Percentiles rank a stretch among this genome's conserved stretches.
These are phyloP conservation scores for Cardinalis cardinalis DNA, from an alignment of 2,113 vertebrate species.

Conservation along the genomic window DNA sequence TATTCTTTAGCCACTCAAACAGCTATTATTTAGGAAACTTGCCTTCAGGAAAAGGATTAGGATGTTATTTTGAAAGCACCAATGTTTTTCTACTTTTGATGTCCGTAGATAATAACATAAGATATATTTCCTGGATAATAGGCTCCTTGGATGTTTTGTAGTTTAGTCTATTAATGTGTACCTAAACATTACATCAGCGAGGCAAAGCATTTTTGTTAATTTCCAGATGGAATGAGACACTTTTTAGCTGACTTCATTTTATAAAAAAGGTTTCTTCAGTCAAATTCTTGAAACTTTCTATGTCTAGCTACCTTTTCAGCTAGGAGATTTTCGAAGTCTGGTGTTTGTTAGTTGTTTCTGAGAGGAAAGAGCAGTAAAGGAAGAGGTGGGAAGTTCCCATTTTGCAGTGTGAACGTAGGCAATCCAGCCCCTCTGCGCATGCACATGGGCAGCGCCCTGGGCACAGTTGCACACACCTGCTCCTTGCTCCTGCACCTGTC, in stretches of 20 bases:
- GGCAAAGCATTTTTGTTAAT: not conserved
- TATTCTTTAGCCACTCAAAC: not conserved
- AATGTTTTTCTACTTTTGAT: not conserved
- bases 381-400: not conserved
- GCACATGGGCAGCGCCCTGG: accelerated
- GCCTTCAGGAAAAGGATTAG: not conserved
- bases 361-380: not conserved
- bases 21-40: not conserved
- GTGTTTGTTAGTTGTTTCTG: not conserved
- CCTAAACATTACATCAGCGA: not conserved
- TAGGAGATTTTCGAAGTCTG: not conserved
- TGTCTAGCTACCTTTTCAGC: not conserved
- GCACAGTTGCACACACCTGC: not conserved
- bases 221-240: not conserved
- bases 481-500: no score
- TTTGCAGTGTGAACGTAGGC: accelerated
- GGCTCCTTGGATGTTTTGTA: not conserved
- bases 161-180: not conserved
- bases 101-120: not conserved
- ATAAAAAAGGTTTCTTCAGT: not conserved
- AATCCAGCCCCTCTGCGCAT: accelerated
- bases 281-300: not conserved
- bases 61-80: not conserved
- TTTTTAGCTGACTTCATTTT: not conserved
- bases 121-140: not conserved